phyloP scores from a whole-genome alignment of 2,113 vertebrate species.

The Hippocampus abdominalis region DNA sequence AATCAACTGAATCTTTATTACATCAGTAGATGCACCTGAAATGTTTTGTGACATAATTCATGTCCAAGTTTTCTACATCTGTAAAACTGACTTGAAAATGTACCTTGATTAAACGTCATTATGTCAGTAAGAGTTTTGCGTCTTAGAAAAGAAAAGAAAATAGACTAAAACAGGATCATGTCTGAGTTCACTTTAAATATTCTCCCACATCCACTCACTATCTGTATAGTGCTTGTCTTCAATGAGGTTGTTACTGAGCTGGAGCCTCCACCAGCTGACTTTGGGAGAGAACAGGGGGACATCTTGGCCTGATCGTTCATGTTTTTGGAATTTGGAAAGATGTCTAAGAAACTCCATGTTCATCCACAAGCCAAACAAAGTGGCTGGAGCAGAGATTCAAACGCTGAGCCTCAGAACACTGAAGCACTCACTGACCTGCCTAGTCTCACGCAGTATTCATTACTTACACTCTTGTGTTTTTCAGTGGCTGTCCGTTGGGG shows the following conservation, averaged over 20 bases:
- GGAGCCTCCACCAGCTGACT: too few species aligned
- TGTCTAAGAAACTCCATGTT: background rate
- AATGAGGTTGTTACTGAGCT: background rate
- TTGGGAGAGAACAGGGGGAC: too few species aligned
- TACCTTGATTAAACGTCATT: background rate
- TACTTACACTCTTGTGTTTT: slow-evolving; percentile 40
- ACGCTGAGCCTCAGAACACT: too few species aligned
- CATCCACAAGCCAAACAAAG: background rate
- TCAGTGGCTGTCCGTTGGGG: slow-evolving; percentile 82
- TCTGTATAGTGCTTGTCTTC: background rate
- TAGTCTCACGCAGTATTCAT: background rate
- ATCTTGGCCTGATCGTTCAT: too few species aligned
- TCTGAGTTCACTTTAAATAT: background rate
- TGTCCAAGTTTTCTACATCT: background rate
- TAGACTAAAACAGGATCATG: too few species aligned
- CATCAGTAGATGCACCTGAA: background rate
- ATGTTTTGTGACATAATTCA: background rate
- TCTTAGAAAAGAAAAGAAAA: too few species aligned
- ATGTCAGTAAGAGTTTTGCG: too few species aligned
- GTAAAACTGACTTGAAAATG: background rate
- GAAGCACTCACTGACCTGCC: too few species aligned
- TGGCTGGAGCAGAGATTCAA: background rate
- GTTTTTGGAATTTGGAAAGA: too few species aligned
- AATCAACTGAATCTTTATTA: background rate
- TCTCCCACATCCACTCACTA: background rate